Conservation (phyloP, 2,888 invertebrate genomes). For the Uropetala carovei region DNA sequence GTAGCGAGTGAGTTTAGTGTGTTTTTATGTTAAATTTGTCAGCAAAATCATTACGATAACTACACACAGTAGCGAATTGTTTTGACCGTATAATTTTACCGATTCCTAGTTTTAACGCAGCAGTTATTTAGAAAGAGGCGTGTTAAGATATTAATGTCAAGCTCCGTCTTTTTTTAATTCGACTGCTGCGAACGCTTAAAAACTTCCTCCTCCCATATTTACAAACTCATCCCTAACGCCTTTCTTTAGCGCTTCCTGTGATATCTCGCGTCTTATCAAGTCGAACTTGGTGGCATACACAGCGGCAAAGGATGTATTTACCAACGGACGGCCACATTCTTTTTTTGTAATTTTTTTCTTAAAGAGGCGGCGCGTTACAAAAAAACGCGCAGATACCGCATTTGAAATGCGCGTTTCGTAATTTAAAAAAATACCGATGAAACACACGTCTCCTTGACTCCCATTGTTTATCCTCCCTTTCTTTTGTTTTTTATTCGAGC, state of each 20-base stretch:
- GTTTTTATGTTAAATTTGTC: no score
- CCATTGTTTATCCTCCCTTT: not conserved
- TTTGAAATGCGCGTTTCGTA: not conserved
- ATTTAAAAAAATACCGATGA: not conserved
- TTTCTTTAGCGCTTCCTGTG: not conserved
- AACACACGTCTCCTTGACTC: not conserved
- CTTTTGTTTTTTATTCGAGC: not conserved
- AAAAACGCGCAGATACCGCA: not conserved
- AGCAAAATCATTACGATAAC: no score
- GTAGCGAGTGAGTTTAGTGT: no score
- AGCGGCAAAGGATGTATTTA: not conserved
- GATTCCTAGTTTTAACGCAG: no score
- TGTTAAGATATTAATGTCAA: no score
- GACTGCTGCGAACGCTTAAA: no score
- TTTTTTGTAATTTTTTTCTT: not conserved
- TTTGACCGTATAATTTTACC: no score
- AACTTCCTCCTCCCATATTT: no score
- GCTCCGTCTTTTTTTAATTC: no score
- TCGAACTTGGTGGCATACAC: not conserved
- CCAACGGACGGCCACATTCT: not conserved
- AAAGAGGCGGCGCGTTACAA: not conserved
- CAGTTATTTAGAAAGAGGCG: no score
- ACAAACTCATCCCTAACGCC: not conserved
- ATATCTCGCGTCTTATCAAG: not conserved
- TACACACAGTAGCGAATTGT: no score